A percentile compares a stretch with the other conserved stretches of the same genome.
Evolutionary conservation across 2,797 vertebrate genomes (phyloP).

Genomic region (Odontamblyopus lacepedii): DNA sequence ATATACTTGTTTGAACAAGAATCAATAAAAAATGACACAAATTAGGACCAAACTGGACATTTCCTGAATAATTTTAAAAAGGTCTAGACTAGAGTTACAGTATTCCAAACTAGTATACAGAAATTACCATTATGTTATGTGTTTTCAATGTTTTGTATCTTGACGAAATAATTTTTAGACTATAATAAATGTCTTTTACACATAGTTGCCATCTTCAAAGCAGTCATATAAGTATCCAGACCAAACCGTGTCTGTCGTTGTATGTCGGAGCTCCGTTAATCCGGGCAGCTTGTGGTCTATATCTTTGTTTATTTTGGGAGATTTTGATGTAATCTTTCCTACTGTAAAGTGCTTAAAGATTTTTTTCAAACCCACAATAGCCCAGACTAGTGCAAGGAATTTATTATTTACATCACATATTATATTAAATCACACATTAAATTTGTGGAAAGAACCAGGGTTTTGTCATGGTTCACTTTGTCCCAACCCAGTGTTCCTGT

Average conservation of each 20-base stretch:
- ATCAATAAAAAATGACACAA: no score
- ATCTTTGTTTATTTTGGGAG: slow-evolving; percentile 46
- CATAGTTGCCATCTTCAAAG: slow-evolving; percentile 3
- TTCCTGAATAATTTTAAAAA: neutral
- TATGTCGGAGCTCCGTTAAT: slow-evolving; percentile 47
- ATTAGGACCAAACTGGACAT: no score
- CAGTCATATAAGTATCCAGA: slow-evolving; percentile 8
- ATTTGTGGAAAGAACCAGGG: slow-evolving; percentile 33
- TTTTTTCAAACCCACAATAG: slow-evolving; percentile 6
- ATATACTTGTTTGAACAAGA: no score
- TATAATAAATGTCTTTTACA: slow-evolving; percentile 6
- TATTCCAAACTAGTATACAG: no score
- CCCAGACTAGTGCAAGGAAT: neutral
- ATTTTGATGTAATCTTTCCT: slow-evolving; percentile 36
- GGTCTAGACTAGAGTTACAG: no score
- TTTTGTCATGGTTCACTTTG: slow-evolving; percentile 17
- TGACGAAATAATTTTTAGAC: neutral
- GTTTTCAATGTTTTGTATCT: no score
- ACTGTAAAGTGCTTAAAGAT: slow-evolving; percentile 21
- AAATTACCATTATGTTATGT: no score
- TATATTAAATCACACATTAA: slow-evolving; percentile 16
- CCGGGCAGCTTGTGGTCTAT: slow-evolving; percentile 24
- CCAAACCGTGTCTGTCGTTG: slow-evolving; percentile 19
- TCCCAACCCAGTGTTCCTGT: slow-evolving; percentile 38
- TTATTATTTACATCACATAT: neutral